Evolutionary conservation across 2,797 vertebrate genomes (phyloP).

Genomic region (Tinamus major): DNA sequence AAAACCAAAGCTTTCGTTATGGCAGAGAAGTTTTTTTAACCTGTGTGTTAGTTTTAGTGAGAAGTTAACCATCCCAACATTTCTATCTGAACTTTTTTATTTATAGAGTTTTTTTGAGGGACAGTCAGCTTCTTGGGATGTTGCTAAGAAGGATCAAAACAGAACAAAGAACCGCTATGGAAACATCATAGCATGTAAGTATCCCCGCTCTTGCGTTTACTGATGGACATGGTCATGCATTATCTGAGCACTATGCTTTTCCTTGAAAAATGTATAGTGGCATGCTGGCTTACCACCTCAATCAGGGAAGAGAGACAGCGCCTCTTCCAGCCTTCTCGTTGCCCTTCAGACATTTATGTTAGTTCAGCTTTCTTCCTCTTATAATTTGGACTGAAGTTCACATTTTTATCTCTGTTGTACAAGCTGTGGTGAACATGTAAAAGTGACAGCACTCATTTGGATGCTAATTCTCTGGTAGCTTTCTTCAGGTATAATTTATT

Average conservation of each 20-base stretch:
- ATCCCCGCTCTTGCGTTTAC: constrained; percentile 26
- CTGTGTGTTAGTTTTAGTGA: constrained; percentile 39
- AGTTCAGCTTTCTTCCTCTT: constrained; percentile 35
- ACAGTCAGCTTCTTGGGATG: constrained; percentile 98
- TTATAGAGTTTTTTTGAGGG: constrained; percentile 99
- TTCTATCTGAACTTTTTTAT: constrained; percentile 72
- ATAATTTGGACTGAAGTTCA: constrained; percentile 43
- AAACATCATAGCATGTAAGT: constrained; percentile 99
- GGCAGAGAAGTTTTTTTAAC: constrained; percentile 53
- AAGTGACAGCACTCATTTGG: constrained; percentile 2
- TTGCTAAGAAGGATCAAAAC: constrained; percentile 99
- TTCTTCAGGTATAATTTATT: not conserved
- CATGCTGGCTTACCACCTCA: constrained; percentile 4
- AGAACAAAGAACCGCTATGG: constrained; percentile 99
- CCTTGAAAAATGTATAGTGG: not conserved
- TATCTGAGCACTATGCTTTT: not conserved
- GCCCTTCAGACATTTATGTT: not conserved
- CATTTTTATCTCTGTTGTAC: constrained; percentile 19
- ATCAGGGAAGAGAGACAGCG: not conserved
- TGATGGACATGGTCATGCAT: not conserved
- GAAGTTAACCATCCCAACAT: constrained; percentile 73
- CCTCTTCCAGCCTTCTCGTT: not conserved
- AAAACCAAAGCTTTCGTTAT: constrained; percentile 36
- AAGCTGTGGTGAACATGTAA: constrained; percentile 43
- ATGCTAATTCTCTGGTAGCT: not conserved